These are phyloP conservation scores for Orestias chungarensis DNA, from an alignment of 2,797 vertebrate genomes.

Conservation along the genomic window DNA sequence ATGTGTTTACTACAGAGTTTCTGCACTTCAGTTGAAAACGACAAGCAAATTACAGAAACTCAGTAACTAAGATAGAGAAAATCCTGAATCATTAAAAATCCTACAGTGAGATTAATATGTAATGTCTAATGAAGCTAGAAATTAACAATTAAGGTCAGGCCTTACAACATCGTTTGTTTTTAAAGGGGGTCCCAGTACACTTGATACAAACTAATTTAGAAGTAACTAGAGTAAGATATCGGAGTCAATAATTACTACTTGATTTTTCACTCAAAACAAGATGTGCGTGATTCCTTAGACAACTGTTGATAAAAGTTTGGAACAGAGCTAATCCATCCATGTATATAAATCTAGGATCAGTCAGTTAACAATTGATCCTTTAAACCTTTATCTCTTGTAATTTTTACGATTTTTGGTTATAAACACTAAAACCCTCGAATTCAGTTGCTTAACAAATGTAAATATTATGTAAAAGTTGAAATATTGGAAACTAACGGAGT, in stretches of 20 bases:
- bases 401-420: too few species aligned
- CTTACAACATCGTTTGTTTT: not conserved
- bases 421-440: too few species aligned
- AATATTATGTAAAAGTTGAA: too few species aligned
- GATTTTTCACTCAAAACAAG: too few species aligned
- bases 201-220: too few species aligned
- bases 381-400: too few species aligned
- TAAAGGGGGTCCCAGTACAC: not conserved
- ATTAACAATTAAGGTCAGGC: not conserved
- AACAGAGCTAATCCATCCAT: conserved; percentile 12
- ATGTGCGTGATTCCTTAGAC: too few species aligned
- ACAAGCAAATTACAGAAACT: not conserved
- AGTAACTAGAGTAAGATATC: too few species aligned
- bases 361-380: not conserved
- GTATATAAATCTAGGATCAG: conserved; percentile 8
- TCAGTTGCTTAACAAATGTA: too few species aligned
- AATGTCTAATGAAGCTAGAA: not conserved
- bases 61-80: not conserved
- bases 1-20: not conserved
- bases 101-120: not conserved
- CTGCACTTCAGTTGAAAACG: not conserved
- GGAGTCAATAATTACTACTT: too few species aligned
- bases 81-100: not conserved
- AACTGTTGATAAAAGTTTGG: not conserved
- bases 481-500: too few species aligned